Evolutionary conservation across 2,113 vertebrate genomes (phyloP), one percentile per base, ranked within the genome.

Genomic region (Trogon surrucura): DNA sequence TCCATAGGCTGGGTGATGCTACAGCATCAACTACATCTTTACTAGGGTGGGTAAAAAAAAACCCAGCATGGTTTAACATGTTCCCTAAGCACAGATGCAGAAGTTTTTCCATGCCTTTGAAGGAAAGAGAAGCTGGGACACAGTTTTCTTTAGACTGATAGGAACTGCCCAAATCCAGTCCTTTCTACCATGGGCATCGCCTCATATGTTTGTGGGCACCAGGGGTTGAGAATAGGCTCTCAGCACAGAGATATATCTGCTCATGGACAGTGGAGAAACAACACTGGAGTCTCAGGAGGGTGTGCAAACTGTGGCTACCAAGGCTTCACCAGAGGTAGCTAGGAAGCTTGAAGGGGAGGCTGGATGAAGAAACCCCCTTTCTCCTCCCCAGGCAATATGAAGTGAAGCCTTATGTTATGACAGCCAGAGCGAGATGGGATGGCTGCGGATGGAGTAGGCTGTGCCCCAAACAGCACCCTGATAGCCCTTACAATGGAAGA

Each of bases 21-120:
- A 57, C 9, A 83, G 16, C 29, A 44, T 70, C 56, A 66, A 17
- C 21, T 38, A 51, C 44, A 7, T 38, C 36, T 70, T 94, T n/a
- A 36, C 9, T 38, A 30, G 16, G 9, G 9, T 20, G 6, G 19
- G 13, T 22, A 30, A 82, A 47, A 75, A 75, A 89, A 86, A 47
- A 2, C 0, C 0, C 15, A 32, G 4, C 9, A 11, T 18, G n/a
- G 8, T 75, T 88, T 47, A 66, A 80, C 5, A 15, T 13, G 23
- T 92, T 80, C 6, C 9, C 21, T 54, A 30, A 58, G 51, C 20
- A 58, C 47, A 41, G 36, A 47, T 56, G 4, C 2, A 5, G 30
- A 71, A 44, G 16, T 38, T 38, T 12, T 73, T 78, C 56, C 29
- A 8, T 51, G 44, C 21, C 27, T 85, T 56, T 83, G 54, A 56